A percentile compares a stretch with the other conserved stretches of the same genome.
These are phyloP conservation scores for Seriola dumerili DNA, from an alignment of 2,113 vertebrate genomes.

Conservation along the genomic window DNA sequence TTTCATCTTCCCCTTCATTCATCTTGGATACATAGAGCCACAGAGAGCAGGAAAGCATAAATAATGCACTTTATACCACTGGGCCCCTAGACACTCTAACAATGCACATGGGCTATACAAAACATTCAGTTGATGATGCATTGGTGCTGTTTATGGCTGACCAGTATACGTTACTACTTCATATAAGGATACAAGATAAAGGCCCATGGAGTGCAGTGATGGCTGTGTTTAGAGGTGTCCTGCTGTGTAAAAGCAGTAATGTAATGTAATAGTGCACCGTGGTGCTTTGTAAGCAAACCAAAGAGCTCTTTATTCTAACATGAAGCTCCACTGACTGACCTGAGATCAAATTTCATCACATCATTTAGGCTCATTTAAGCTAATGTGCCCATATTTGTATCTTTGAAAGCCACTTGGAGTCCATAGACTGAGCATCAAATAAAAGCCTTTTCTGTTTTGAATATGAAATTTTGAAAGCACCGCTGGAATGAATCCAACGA, in stretches of 20 bases:
- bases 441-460: conserved; percentile 9
- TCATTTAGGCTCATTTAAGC: conserved; percentile 23
- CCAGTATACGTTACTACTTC: conserved; percentile 40
- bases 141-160: conserved; percentile 57
- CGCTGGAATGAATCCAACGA: background rate
- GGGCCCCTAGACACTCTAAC: conserved; percentile 44
- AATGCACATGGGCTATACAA: conserved; percentile 48
- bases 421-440: conserved; percentile 4
- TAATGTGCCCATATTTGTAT: conserved; percentile 6
- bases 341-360: conserved; percentile 15
- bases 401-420: conserved; percentile 11
- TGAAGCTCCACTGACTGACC: conserved; percentile 4
- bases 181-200: conserved; percentile 36
- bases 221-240: conserved; percentile 11
- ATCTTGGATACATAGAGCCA: conserved; percentile 71
- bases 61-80: conserved; percentile 76
- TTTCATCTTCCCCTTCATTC: conserved; percentile 83
- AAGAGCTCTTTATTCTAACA: conserved; percentile 27
- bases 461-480: conserved; percentile 19
- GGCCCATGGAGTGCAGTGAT: conserved; percentile 35
- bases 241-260: conserved; percentile 13
- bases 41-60: conserved; percentile 73
- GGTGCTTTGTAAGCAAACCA: conserved; percentile 5
- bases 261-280: background rate
- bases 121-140: conserved; percentile 59